These are phyloP conservation scores for Macrobrachium nipponense DNA, from an alignment of 1,140 invertebrate species.

Conservation along the genomic window DNA sequence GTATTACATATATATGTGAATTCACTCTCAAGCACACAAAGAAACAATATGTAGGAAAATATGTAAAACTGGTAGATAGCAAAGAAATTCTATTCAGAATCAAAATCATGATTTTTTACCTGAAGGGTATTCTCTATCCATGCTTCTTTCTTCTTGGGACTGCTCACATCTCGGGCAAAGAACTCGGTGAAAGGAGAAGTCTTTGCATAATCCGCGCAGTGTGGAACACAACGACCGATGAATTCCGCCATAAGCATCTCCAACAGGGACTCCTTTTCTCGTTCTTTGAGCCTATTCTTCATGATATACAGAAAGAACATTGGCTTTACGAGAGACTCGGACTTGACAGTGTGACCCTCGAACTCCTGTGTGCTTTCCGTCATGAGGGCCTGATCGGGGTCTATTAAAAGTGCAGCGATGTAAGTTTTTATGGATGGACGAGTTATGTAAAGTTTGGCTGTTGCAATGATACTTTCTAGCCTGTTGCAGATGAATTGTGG, in stretches of 20 bases:
- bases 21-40: no score
- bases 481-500: conserved; percentile 29
- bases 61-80: no score
- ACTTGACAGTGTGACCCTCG: conserved; percentile 33
- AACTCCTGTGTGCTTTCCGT: conserved; percentile 29
- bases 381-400: conserved; percentile 48
- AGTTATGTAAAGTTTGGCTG: conserved; percentile 38
- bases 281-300: neutral
- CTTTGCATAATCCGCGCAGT: neutral
- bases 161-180: neutral
- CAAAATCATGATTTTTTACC: no score
- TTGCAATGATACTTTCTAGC: conserved; percentile 28
- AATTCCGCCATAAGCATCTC: conserved; percentile 42
- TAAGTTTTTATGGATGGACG: conserved; percentile 35
- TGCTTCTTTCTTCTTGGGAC: neutral
- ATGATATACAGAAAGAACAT: conserved; percentile 36
- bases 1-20: no score
- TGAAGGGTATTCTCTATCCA: neutral
- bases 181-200: conserved; percentile 6
- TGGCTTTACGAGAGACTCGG: conserved; percentile 50
- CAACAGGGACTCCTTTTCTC: conserved; percentile 3
- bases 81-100: no score
- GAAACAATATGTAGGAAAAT: no score
- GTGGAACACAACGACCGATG: conserved; percentile 41
- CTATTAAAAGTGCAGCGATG: conserved; percentile 7